Evolutionary conservation across 2,797 vertebrate species (phyloP).

Genomic region (Poecilia gillii): DNA sequence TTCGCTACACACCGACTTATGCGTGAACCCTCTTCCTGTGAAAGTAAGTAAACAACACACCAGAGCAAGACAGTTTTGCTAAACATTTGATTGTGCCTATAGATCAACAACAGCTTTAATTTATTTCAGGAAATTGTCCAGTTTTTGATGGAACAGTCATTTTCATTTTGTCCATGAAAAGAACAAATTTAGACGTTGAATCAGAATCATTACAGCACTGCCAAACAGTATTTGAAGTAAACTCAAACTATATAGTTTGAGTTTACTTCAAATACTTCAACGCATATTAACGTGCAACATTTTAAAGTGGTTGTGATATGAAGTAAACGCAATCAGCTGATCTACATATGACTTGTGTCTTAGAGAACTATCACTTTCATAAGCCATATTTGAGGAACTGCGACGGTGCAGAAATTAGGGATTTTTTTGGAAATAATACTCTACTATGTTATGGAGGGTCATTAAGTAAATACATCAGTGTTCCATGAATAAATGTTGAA

Average conservation of each 20-base stretch:
- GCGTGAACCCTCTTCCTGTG: background rate
- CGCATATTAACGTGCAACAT: background rate
- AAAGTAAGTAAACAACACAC: slow-evolving; percentile 10
- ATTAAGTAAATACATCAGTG: background rate
- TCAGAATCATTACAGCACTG: background rate
- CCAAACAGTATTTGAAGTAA: background rate
- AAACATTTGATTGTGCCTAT: background rate
- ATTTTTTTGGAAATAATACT: background rate
- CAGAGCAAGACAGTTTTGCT: background rate
- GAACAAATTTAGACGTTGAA: background rate
- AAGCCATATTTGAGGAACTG: background rate
- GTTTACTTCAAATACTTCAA: background rate
- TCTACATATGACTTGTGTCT: slow-evolving; percentile 3
- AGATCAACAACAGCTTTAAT: background rate
- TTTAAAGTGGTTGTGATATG: background rate
- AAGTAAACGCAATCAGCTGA: slow-evolving; percentile 33
- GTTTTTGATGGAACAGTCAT: background rate
- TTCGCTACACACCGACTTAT: background rate
- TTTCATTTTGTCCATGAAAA: background rate
- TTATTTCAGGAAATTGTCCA: background rate
- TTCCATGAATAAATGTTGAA: background rate
- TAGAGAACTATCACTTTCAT: background rate
- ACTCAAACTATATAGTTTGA: background rate
- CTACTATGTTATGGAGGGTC: background rate
- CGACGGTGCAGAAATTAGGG: background rate